Evolutionary conservation across 2,113 vertebrate species (phyloP).

Genomic region (Phaethornis superciliosus): DNA sequence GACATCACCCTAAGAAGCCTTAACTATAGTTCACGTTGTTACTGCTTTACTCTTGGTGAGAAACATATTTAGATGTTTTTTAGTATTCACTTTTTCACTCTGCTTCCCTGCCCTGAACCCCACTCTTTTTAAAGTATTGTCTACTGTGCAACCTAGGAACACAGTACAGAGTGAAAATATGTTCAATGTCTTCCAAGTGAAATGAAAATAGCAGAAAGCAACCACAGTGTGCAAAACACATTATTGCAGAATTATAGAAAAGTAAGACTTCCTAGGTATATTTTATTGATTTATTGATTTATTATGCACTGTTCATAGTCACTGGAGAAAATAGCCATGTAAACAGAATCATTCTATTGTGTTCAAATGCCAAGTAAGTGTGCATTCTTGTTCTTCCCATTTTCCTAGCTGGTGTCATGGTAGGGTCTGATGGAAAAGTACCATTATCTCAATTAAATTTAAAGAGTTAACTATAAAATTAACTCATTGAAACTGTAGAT

Average conservation of each 20-base stretch:
- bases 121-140: neutral
- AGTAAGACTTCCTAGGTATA: neutral
- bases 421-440: neutral
- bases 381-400: neutral
- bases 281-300: slow-evolving; percentile 9
- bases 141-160: neutral
- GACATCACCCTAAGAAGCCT: slow-evolving; percentile 1
- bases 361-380: neutral
- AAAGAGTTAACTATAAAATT: neutral
- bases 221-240: neutral
- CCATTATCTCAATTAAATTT: neutral
- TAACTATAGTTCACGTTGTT: neutral
- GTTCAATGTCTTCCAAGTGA: neutral
- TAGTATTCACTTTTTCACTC: neutral
- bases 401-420: neutral
- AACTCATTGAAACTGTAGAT: neutral
- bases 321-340: neutral
- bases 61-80: neutral
- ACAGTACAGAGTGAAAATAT: neutral
- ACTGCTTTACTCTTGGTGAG: neutral
- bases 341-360: neutral
- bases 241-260: neutral
- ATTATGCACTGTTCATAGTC: neutral
- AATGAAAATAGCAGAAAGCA: neutral
- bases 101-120: neutral